These are phyloP conservation scores for Drosophila quadrilineata DNA, from an alignment of 1,140 invertebrate genomes.

Conservation along the genomic window DNA sequence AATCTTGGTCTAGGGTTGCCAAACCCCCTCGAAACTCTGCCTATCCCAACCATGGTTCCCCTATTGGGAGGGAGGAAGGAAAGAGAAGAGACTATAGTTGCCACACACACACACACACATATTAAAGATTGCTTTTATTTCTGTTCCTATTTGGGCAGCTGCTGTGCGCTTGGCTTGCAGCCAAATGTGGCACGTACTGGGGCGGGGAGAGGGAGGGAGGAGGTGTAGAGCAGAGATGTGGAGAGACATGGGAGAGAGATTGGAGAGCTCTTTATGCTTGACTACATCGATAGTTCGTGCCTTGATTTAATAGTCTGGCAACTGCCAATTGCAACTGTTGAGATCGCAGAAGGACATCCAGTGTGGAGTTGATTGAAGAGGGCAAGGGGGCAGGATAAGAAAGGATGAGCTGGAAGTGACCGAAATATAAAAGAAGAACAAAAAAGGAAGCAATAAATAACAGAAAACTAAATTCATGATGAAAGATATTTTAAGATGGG, in stretches of 20 bases:
- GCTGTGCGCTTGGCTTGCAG: constrained; percentile 41
- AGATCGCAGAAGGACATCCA: constrained; percentile 17
- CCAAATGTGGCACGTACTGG: constrained; percentile 45
- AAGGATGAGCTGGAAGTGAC: neutral
- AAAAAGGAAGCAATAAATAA: no score
- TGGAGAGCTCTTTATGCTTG: neutral
- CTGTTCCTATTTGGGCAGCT: constrained; percentile 41
- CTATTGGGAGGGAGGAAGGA: neutral
- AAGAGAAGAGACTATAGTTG: neutral
- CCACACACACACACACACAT: constrained; percentile 34
- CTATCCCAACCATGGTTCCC: no score
- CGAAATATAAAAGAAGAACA: neutral
- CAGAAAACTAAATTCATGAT: no score
- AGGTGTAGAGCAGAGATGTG: neutral
- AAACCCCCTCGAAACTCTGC: no score
- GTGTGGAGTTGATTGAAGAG: neutral
- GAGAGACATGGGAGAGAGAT: neutral
- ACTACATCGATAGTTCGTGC: constrained; percentile 75
- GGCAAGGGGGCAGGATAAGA: neutral
- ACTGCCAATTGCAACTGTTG: constrained; percentile 64
- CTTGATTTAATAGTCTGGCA: constrained; percentile 72
- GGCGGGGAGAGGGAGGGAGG: neutral
- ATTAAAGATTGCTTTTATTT: constrained; percentile 70
- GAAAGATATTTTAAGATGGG: no score
- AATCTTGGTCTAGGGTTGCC: no score